A percentile compares a stretch with the other conserved stretches of the same genome.
phyloP scores from a whole-genome alignment of 2,113 vertebrate species.

The Nymphicus hollandicus region DNA sequence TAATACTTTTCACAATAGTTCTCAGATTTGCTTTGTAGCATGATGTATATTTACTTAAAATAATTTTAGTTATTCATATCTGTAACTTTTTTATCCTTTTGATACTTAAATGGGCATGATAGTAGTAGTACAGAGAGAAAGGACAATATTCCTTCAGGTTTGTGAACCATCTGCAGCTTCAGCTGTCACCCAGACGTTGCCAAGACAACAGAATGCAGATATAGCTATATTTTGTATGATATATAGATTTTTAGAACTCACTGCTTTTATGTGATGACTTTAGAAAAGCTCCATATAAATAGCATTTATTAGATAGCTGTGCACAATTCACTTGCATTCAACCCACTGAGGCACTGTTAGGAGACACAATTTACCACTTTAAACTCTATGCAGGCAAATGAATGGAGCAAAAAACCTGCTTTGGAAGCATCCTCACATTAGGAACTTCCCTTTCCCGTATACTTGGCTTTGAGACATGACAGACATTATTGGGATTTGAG shows the following conservation, averaged over 20 bases:
- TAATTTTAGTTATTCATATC: not conserved
- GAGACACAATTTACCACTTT: not conserved
- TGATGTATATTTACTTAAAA: not conserved
- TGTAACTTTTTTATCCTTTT: not conserved
- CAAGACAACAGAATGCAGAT: not conserved
- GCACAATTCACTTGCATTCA: not conserved
- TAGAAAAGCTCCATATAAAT: not conserved
- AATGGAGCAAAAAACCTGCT: not conserved
- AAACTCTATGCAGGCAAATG: not conserved
- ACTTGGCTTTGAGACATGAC: not conserved
- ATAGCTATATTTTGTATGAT: not conserved
- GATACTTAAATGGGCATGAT: not conserved
- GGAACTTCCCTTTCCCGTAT: not conserved
- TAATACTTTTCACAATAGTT: not conserved
- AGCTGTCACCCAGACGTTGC: not conserved
- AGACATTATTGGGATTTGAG: not conserved
- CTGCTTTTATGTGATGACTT: not conserved
- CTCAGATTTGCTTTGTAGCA: not conserved
- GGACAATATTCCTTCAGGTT: not conserved
- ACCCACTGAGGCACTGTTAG: not conserved
- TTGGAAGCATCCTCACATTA: not conserved
- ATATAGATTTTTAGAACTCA: not conserved
- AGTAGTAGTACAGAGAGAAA: not conserved
- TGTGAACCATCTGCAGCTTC: not conserved
- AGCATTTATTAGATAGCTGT: not conserved